Evolutionary conservation across 2,113 vertebrate genomes (phyloP).

Genomic region (Brachyistius frenatus): DNA sequence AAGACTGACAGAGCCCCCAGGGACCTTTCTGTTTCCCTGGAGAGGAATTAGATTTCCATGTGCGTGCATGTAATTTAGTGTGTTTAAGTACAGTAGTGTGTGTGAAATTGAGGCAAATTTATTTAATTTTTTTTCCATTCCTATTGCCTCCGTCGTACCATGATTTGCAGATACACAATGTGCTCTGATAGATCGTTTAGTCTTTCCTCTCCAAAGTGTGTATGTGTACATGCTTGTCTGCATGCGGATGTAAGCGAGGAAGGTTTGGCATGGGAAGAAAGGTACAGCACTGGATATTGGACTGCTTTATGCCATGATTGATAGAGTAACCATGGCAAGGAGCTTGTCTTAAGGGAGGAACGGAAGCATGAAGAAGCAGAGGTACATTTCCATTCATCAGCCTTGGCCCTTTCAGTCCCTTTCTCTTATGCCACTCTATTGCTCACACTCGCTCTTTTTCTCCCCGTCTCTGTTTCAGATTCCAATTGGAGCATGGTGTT

Average conservation of each 20-base stretch:
- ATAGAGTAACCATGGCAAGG: slow-evolving; percentile 59
- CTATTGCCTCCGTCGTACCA: neutral
- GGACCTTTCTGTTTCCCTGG: slow-evolving; percentile 38
- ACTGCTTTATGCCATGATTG: slow-evolving; percentile 63
- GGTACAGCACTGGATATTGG: slow-evolving; percentile 46
- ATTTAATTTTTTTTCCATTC: slow-evolving; percentile 26
- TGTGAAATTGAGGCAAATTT: slow-evolving; percentile 7
- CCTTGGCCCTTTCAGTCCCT: slow-evolving; percentile 39
- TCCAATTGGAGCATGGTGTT: slow-evolving; percentile 61
- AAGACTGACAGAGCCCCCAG: slow-evolving; percentile 50
- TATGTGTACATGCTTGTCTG: slow-evolving; percentile 22
- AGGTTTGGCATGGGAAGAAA: slow-evolving; percentile 63
- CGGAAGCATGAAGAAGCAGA: slow-evolving; percentile 68
- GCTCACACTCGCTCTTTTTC: slow-evolving; percentile 44
- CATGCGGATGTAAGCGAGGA: slow-evolving; percentile 40
- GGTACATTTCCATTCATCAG: slow-evolving; percentile 71
- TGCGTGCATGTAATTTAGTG: slow-evolving; percentile 35
- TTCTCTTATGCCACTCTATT: slow-evolving; percentile 44
- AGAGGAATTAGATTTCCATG: slow-evolving; percentile 54
- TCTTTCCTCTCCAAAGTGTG: slow-evolving; percentile 25
- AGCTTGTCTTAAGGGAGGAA: slow-evolving; percentile 66
- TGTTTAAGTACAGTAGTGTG: slow-evolving; percentile 37
- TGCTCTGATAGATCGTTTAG: slow-evolving; percentile 50
- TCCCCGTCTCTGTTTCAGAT: slow-evolving; percentile 61
- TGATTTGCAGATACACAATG: slow-evolving; percentile 50